Conservation (phyloP, 2,797 vertebrate species). For the Esox lucius region DNA sequence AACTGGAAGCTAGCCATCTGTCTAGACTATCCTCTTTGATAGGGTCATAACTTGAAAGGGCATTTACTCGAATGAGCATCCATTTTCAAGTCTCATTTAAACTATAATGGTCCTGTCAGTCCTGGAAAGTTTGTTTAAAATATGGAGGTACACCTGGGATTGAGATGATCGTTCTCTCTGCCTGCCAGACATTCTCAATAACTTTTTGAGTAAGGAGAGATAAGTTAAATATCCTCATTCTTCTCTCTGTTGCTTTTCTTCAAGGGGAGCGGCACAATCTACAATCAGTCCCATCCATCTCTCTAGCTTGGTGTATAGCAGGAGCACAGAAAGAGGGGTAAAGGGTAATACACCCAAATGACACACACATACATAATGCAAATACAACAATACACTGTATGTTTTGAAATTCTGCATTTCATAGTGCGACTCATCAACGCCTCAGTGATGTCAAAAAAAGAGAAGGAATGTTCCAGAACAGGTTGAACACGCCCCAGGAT, state of each 20-base stretch:
- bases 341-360: not conserved
- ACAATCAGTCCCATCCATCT: constrained; percentile 48
- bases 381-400: too few relatives aligned
- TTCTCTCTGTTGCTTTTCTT: constrained; percentile 24
- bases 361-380: too few relatives aligned
- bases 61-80: constrained; percentile 37
- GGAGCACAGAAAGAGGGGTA: not conserved
- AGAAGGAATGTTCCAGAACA: too few relatives aligned
- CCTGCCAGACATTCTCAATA: constrained; percentile 15
- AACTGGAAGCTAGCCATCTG: constrained; percentile 27
- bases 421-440: too few relatives aligned
- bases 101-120: constrained; percentile 46
- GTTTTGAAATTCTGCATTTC: too few relatives aligned
- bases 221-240: constrained; percentile 46
- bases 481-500: too few relatives aligned
- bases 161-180: constrained; percentile 25
- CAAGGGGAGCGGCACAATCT: constrained; percentile 36
- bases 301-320: constrained; percentile 14
- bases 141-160: constrained; percentile 44
- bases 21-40: constrained; percentile 48
- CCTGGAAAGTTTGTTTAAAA: constrained; percentile 35
- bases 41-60: constrained; percentile 46
- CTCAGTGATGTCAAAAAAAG: too few relatives aligned
- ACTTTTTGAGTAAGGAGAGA: constrained; percentile 43
- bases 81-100: constrained; percentile 50